phyloP scores from a whole-genome alignment of 2,113 vertebrate genomes.

The Tetrao urogallus region DNA sequence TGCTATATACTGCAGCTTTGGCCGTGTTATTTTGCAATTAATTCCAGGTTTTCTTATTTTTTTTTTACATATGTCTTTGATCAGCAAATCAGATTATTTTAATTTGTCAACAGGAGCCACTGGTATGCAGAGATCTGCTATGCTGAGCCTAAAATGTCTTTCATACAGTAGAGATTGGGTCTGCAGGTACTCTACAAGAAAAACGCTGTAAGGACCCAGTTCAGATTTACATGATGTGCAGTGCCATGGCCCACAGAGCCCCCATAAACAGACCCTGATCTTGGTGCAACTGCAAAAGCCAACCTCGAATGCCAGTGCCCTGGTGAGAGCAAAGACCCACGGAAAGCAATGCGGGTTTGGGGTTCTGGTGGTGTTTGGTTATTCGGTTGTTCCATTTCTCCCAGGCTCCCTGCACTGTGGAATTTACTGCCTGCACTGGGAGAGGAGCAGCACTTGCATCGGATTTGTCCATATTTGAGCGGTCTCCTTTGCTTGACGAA shows the following conservation, averaged over 20 bases:
- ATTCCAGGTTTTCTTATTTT: background rate
- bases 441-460: rapidly evolving
- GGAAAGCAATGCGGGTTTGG: background rate
- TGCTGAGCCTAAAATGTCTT: background rate
- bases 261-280: rapidly evolving
- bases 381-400: background rate
- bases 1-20: background rate
- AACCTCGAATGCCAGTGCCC: rapidly evolving
- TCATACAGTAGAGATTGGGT: rapidly evolving
- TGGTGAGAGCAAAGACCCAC: too few relatives aligned
- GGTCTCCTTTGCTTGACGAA: background rate
- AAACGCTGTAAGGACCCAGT: rapidly evolving
- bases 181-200: rapidly evolving
- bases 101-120: rapidly evolving
- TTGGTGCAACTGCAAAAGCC: rapidly evolving
- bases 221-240: rapidly evolving
- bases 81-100: background rate
- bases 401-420: rapidly evolving
- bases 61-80: background rate
- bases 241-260: rapidly evolving
- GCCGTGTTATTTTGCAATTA: background rate
- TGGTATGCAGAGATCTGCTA: background rate
- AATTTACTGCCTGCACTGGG: rapidly evolving
- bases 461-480: rapidly evolving
- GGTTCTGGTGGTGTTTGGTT: background rate